These are phyloP conservation scores for Ecliptopera silaceata DNA, from an alignment of 2,888 invertebrate genomes.

Conservation along the genomic window DNA sequence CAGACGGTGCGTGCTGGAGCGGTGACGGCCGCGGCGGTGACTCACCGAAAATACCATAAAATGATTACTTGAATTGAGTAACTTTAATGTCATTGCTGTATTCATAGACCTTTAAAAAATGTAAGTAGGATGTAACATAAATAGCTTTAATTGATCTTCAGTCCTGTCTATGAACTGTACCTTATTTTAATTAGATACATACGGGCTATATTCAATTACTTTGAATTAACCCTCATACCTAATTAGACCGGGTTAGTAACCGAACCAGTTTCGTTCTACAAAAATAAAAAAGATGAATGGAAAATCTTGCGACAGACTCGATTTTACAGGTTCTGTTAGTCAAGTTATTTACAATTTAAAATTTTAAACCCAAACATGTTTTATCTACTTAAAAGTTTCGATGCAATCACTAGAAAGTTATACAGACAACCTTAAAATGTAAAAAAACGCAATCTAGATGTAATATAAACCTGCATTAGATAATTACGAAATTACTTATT, in stretches of 20 bases:
- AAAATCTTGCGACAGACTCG: neutral
- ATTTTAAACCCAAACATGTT: neutral
- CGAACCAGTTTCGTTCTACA: constrained; percentile 6
- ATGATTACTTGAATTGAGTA: constrained; percentile 14
- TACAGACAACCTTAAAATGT: no score
- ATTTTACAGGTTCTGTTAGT: neutral
- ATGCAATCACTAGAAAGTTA: no score
- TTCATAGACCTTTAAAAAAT: neutral
- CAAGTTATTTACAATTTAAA: neutral
- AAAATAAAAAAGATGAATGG: neutral
- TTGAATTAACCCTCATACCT: neutral
- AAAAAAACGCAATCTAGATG: no score
- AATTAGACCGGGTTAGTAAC: constrained; percentile 13
- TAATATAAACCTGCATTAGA: no score
- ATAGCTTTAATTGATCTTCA: neutral
- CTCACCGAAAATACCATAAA: constrained; percentile 37
- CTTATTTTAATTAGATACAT: neutral
- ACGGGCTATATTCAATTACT: neutral
- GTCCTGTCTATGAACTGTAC: no score
- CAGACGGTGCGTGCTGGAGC: constrained; percentile 37
- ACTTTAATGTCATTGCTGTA: constrained; percentile 6
- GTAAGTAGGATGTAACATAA: neutral
- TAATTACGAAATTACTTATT: neutral
- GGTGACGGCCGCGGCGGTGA: constrained; percentile 24
- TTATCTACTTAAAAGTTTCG: no score